Evolutionary conservation across 2,113 vertebrate genomes (phyloP), one percentile per base, ranked within the genome.

Genomic region (Brachyhypopomus gauderio): DNA sequence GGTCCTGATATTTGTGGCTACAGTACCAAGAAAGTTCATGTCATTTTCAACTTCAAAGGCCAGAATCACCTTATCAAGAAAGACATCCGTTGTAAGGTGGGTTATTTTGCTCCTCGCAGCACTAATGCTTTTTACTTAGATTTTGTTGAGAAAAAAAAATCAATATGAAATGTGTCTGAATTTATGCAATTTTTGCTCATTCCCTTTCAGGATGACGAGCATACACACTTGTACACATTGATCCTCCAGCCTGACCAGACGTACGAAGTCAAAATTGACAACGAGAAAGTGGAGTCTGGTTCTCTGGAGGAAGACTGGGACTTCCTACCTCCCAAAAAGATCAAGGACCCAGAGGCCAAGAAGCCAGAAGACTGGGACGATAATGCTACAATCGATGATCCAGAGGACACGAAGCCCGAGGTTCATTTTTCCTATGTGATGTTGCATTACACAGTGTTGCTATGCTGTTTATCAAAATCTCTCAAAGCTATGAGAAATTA

Each of bases 1-100:
- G 96, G 96, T 38, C 96, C 96, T 2, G 96, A 97, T 84, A 96
- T 98, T 78, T 98, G 96, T 86, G 95, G 96, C 85, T 96, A 95
- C 85, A 95, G 95, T 85, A 94, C 95, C 75, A 96, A 94, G 89
- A 96, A 96, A 89, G 95, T 97, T 72, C 96, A 97, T 0, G 94
- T 96, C 23, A 97, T 98, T 87, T 93, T 97, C 86, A 93, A 94
- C 82, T 95, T 96, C 91, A 96, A 96, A 90, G 94, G 94, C 85
- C 94, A 96, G 88, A 95, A 95, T 88, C 91, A 95, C 23, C 91
- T 93, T 56, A 94, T 96, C 85, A 97, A 95, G 91, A 96, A 96
- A 81, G 88, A 88, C 5, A 93, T 97, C 78, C 93, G 94, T 78
- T 97, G 96, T 90, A 96, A 95, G 94, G 96, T 95, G 90, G 89